Conservation (phyloP, 1,140 invertebrate species). For the Latrodectus geometricus region DNA sequence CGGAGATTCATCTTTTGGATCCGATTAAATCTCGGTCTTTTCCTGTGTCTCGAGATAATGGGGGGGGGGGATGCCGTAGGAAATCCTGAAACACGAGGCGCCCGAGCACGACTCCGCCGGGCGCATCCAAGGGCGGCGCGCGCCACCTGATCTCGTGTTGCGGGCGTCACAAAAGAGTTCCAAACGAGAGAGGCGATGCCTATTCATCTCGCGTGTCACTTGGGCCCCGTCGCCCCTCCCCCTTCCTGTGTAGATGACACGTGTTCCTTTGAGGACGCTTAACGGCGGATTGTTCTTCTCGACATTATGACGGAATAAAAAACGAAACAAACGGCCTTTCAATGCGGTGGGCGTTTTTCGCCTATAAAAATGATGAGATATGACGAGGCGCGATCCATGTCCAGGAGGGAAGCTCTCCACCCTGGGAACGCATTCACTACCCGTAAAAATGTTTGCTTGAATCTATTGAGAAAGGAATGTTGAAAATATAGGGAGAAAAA, state of each 20-base stretch:
- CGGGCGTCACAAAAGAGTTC: constrained; percentile 8
- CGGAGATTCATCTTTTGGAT: too few species aligned
- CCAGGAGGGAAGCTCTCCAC: too few species aligned
- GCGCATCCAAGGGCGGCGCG: not conserved
- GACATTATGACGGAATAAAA: not conserved
- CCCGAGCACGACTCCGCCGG: not conserved
- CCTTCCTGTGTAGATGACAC: constrained; percentile 22
- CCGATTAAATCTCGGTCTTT: too few species aligned
- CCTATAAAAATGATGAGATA: too few species aligned
- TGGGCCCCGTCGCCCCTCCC: not conserved
- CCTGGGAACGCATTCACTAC: too few species aligned
- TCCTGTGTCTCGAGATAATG: not conserved
- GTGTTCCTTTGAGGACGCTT: constrained; percentile 21
- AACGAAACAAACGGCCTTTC: too few species aligned
- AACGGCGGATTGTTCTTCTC: constrained; percentile 17
- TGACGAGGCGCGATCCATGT: too few species aligned
- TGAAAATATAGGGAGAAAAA: too few species aligned
- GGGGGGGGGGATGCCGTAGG: too few species aligned
- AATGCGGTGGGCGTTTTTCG: too few species aligned
- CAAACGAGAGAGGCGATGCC: constrained; percentile 15
- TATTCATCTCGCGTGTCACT: not conserved
- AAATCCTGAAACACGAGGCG: not conserved
- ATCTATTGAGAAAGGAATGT: too few species aligned
- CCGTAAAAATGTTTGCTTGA: too few species aligned
- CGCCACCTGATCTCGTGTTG: constrained; percentile 4